Percentiles rank a stretch among this genome's conserved stretches.
phyloP scores from a whole-genome alignment of 2,888 invertebrate genomes.

The Frankliniella intonsa region DNA sequence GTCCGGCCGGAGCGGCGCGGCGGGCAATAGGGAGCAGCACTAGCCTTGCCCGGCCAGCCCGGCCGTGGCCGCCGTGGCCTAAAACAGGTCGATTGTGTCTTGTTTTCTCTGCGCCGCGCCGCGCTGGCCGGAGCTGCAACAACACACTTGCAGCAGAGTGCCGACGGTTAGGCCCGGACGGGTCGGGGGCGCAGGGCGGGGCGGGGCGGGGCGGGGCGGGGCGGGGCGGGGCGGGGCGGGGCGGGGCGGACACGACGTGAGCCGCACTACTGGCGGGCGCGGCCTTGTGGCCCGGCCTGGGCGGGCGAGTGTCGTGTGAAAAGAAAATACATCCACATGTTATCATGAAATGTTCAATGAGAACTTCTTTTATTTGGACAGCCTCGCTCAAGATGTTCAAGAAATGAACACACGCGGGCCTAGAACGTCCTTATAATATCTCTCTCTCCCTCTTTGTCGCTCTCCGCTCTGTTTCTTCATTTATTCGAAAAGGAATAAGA shows the following conservation, averaged over 20 bases:
- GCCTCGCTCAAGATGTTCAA: no score
- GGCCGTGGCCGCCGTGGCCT: neutral
- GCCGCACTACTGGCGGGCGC: neutral
- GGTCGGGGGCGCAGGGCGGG: neutral
- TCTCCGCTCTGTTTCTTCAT: neutral
- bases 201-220: neutral
- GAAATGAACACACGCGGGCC: no score
- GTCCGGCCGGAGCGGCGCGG: neutral
- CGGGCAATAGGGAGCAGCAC: neutral
- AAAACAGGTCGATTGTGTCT: slow-evolving; percentile 19
- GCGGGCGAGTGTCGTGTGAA: no score
- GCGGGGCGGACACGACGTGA: neutral
- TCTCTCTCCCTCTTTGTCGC: no score
- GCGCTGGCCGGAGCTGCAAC: neutral
- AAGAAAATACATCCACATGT: no score
- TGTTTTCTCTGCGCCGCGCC: neutral
- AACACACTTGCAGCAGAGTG: neutral
- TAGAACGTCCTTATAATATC: no score
- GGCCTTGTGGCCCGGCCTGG: neutral
- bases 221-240: neutral
- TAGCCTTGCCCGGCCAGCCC: neutral
- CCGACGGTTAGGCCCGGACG: neutral
- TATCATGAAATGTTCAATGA: no score
- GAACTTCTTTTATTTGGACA: no score
- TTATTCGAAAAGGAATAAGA: neutral